Conservation (phyloP, 92 coral and sea anemone genomes). For the Epizoanthus scotinus region DNA sequence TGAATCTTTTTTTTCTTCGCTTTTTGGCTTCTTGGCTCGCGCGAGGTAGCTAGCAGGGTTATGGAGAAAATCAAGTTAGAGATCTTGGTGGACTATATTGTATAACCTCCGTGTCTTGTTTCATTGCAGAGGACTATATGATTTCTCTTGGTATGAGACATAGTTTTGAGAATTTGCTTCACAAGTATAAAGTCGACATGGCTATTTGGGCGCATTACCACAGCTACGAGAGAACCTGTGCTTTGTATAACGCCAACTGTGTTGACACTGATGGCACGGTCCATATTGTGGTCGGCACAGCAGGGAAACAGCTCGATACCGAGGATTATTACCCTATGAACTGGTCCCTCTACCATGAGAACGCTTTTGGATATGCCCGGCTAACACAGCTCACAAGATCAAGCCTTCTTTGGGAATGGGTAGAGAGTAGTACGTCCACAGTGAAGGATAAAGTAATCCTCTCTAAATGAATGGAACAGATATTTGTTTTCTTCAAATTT, state of each 20-base stretch:
- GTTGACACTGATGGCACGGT: constrained; percentile 64
- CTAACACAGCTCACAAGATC: constrained; percentile 75
- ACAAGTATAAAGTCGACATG: constrained; percentile 82
- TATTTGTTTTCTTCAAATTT: not conserved
- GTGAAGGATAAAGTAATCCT: constrained; percentile 81
- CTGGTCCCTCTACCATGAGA: constrained; percentile 86
- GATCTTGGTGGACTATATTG: no score
- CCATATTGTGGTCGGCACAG: constrained; percentile 95
- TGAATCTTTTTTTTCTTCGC: no score
- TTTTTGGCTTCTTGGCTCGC: no score
- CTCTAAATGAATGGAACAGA: constrained; percentile 43
- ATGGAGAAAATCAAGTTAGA: no score
- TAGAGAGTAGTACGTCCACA: constrained; percentile 63
- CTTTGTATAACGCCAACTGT: constrained; percentile 67
- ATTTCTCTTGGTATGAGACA: constrained; percentile 79
- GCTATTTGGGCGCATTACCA: constrained; percentile 98
- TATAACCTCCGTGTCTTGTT: not conserved
- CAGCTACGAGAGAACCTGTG: constrained; percentile 97
- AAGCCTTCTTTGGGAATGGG: constrained; percentile 86
- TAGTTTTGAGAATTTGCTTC: constrained; percentile 72
- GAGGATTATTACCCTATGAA: constrained; percentile 69
- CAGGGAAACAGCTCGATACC: constrained; percentile 70
- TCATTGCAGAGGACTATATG: constrained; percentile 73
- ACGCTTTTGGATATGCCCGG: constrained; percentile 88
- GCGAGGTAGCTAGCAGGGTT: no score